phyloP scores from a whole-genome alignment of 2,797 vertebrate species.

The Oreonectes daqikongensis region DNA sequence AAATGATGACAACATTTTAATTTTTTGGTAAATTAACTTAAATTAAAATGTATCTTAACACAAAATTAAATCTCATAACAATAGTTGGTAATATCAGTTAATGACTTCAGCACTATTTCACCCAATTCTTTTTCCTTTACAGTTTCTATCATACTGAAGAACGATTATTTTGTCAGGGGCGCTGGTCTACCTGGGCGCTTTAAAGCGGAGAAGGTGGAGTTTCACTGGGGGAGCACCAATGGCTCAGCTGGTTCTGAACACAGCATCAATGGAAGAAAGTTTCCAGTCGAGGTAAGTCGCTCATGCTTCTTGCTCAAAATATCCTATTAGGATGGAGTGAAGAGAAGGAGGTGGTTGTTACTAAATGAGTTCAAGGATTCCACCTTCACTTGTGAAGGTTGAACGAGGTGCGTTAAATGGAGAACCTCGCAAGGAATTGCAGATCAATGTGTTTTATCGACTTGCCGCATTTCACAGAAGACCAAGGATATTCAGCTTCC shows the following conservation, averaged over 20 bases:
- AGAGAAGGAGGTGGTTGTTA: background rate
- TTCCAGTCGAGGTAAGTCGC: slow-evolving; percentile 87
- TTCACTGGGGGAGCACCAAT: slow-evolving; percentile 97
- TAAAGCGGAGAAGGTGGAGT: slow-evolving; percentile 97
- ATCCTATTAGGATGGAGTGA: slow-evolving; percentile 9
- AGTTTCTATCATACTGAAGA: slow-evolving; percentile 95
- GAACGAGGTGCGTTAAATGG: slow-evolving; percentile 17
- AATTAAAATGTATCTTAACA: too few species aligned
- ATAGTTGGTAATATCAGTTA: background rate
- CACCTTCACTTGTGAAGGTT: slow-evolving; percentile 33
- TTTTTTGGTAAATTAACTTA: too few species aligned
- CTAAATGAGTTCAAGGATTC: slow-evolving; percentile 33
- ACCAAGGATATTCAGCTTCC: slow-evolving; percentile 16
- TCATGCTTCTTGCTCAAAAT: background rate
- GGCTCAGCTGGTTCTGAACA: slow-evolving; percentile 94
- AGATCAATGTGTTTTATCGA: slow-evolving; percentile 32
- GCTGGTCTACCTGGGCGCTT: slow-evolving; percentile 92
- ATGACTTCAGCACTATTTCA: background rate
- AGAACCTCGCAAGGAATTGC: slow-evolving; percentile 27
- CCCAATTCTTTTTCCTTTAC: slow-evolving; percentile 52
- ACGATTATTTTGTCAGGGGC: slow-evolving; percentile 94
- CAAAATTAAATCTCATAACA: too few species aligned
- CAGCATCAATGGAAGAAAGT: slow-evolving; percentile 91
- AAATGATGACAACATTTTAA: too few species aligned
- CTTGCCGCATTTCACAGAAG: slow-evolving; percentile 13